phyloP scores from a whole-genome alignment of 2,888 invertebrate species.

The Tachina lurida region DNA sequence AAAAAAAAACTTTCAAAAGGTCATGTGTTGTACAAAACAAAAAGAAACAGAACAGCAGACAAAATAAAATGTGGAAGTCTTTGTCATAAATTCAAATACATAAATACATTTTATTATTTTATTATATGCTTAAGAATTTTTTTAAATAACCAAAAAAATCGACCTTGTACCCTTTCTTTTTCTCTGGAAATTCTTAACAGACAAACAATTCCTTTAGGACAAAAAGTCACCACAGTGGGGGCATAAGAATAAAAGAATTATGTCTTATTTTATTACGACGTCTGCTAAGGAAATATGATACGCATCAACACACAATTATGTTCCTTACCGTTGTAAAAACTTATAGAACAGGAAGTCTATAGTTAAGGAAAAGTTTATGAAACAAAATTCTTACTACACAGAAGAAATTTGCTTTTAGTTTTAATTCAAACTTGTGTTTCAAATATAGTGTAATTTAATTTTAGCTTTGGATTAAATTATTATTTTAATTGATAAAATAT shows the following conservation, averaged over 20 bases:
- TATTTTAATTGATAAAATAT: no score
- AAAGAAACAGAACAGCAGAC: conserved; percentile 6
- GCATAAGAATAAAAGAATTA: conserved; percentile 5
- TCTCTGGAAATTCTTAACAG: background rate
- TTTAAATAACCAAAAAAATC: background rate
- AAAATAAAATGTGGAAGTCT: conserved; percentile 22
- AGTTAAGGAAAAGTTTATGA: background rate
- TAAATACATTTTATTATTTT: conserved; percentile 18
- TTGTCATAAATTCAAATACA: conserved; percentile 42
- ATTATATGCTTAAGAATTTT: conserved; percentile 13
- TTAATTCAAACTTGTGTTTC: no score
- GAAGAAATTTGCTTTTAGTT: no score
- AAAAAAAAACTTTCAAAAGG: conserved; percentile 36
- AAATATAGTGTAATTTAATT: no score
- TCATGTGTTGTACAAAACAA: conserved; percentile 24
- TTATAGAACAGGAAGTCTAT: conserved; percentile 10
- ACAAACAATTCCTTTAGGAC: conserved; percentile 10
- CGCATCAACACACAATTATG: background rate
- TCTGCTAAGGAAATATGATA: conserved; percentile 49
- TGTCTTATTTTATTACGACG: conserved; percentile 29
- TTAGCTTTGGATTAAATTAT: no score
- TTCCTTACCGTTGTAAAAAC: background rate
- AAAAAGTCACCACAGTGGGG: background rate
- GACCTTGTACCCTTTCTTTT: conserved; percentile 35
- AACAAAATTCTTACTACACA: background rate